Base-by-base conservation (phyloP, 1,140 invertebrate species). In the Drosophila sucinea region DNA sequence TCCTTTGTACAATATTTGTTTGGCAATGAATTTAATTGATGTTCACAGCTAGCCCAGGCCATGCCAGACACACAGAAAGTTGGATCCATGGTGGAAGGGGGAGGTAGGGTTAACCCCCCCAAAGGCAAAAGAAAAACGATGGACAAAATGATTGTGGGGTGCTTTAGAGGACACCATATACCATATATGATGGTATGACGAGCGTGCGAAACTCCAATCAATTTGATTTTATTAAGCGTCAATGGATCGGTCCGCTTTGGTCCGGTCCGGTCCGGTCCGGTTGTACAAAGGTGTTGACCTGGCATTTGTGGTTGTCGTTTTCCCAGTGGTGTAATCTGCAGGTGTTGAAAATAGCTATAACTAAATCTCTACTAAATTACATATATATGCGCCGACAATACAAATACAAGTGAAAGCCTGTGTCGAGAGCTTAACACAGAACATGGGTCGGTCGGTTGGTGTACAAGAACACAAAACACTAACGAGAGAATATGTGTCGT, bases 21-120 rank as follows among this genome's bases (percentile, higher is more conserved):
- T 78, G 78, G 75, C 78, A 81, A 81, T 81, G 78, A 81, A 81
- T 81, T 78, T 81, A 81, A 81, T 81, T 78, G 76, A 81, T 81
- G 78, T 78, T 81, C 78, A 81, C 78, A 63, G 40, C 40, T 47
- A 38, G 11, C 32, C 44, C 27, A 51, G 44, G 44, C 44, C 44
- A 51, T 51, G 44, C 44, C 44, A 51, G 44, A 51, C 44, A 41
- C 40, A 58, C 17, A 58, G 56, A 58, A 25, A 32, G 56, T 35
- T 17, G 32, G 2, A 25, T 25, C 8, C 17, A 17, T 17, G 3
- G 11, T n/a, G 60, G 3, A 25, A 60, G 62, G 23, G 3, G 7
- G 7, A 7, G 23, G 8, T 2, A 3, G 3, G 23, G 44, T 7
- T 3, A 23, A 51, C 23, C 44, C 29, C 29, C 29, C 47, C 33